Evolutionary conservation across 1,140 invertebrate species (phyloP), one percentile per base, ranked within the genome.

Genomic region (Orius insidiosus): DNA sequence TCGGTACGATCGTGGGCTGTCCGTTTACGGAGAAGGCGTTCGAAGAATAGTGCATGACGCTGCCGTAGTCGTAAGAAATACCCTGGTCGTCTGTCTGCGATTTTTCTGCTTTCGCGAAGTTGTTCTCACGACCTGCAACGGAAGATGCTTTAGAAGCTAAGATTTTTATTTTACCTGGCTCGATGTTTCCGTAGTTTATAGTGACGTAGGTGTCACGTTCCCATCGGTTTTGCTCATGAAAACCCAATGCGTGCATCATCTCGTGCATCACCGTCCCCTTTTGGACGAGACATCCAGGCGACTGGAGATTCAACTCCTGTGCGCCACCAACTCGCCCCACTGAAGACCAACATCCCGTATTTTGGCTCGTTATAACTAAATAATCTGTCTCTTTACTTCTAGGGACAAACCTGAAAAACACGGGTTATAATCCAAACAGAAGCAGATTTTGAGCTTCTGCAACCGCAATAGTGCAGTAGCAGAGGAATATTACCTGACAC

Each of bases 191-290:
- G 60, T 75, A 85, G 18, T 72, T 61, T 14, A 90, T 73, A 3
- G 56, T 64, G 1, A 90, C 75, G 55, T 69, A 82, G 15, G 75
- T 63, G 55, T 89, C 85, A 14, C 87, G 64, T 52, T 90, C 86
- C 16, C 63, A 68, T 16, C 85, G 68, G 53, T 78, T 86, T 58
- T 92, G 86, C 56, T 92, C 86, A 58, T 93, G 87, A 56, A 90
- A 89, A 1, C 87, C 87, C 13, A 83, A 55, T 0, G 80, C 77
- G 53, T 93, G 86, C 68, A 89, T 78, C 52, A 92, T 60, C 59
- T 93, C 86, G 54, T 93, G 86, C 31, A 82, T 64, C 11, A 81
- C 68, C 0, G 80, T 84, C 3, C 80, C 78, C 34, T 78, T 75
- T 50, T 76, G 76, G 32, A 58, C 55, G 0, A 85, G 63, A 55